Base-by-base conservation (phyloP, 2,888 invertebrate species). In the Epistrophe eligans region DNA sequence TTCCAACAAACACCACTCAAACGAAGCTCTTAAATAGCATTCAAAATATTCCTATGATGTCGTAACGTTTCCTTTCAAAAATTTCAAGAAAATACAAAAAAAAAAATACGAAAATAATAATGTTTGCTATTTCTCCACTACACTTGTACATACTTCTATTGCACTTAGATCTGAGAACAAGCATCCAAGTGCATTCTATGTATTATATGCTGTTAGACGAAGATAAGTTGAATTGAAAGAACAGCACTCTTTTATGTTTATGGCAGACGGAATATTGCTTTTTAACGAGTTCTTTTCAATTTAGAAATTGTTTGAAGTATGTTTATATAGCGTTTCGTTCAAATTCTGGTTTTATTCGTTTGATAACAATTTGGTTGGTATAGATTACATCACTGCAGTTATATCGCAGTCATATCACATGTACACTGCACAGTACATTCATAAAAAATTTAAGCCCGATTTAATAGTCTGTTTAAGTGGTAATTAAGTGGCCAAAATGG, bases 261-360 rank as follows among this genome's bases (percentile, higher is more conserved):
- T 62, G 40, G 60, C 43, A 60, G 60, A 38, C 38, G 19, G 19
- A 60, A 60, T 24, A 40, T 60, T 60, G 60, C 40, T 19, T 60
- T 40, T 40, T 40, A 40, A 60, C 60, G 35, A 60, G 60, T 60
- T 38, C 38, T 60, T 60, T 60, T 40, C 60, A 60, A 60, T 60
- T 60, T 60, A 15, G 19, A 60, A 58, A 58, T 58, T 58, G 40
- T 38, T 40, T 15, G 17, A 60, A 40, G 15, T 60, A 60, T 58
- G 40, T 58, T 38, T 38, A 17, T 55, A 19, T 15, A 52, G 6
- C n/a, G 28, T 35, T 35, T n/a, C 35, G 8, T 28, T 45, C 8
- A 45, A 45, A 45, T 45, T 7, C 17, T n/a, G 8, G n/a, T 45
- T 8, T 45, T 43, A 43, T 5, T n/a, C 43, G n/a, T n/a, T 43